These are phyloP conservation scores for Isoperla grammatica DNA, from an alignment of 2,888 invertebrate species.

Conservation along the genomic window DNA sequence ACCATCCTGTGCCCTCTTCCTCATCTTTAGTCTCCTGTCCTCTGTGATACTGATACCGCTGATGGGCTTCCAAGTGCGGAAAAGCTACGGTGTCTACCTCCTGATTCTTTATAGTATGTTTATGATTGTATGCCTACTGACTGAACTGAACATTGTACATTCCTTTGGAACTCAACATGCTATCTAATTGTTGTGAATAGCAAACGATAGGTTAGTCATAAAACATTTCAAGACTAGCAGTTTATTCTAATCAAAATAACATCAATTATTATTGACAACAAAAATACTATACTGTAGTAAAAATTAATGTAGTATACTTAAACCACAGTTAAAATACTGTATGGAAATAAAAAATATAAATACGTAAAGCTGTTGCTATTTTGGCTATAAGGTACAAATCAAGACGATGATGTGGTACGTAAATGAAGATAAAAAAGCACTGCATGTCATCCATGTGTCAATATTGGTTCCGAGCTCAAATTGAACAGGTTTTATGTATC, in stretches of 20 bases:
- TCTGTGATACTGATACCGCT: slow-evolving; percentile 46
- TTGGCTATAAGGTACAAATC: no score
- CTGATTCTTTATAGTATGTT: slow-evolving; percentile 47
- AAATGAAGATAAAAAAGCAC: no score
- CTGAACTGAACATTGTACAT: slow-evolving; percentile 45
- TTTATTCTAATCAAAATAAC: background rate
- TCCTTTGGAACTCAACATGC: slow-evolving; percentile 35
- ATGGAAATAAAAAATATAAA: no score
- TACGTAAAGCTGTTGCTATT: no score
- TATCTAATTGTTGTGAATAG: background rate
- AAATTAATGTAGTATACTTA: no score
- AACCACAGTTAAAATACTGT: no score
- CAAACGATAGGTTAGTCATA: no score
- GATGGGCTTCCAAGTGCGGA: slow-evolving; percentile 45
- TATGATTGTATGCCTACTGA: slow-evolving; percentile 47
- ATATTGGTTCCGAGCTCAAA: no score
- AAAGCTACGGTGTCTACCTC: slow-evolving; percentile 47
- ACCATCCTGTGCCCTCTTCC: slow-evolving; percentile 44
- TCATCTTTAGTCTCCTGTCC: slow-evolving; percentile 43
- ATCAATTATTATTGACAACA: background rate
- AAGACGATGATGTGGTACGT: no score
- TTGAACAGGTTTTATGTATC: no score
- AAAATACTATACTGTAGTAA: no score
- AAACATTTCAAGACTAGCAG: background rate
- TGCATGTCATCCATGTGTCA: no score